Conservation (phyloP, 2,113 vertebrate species). For the Myrmophylax atrothorax region DNA sequence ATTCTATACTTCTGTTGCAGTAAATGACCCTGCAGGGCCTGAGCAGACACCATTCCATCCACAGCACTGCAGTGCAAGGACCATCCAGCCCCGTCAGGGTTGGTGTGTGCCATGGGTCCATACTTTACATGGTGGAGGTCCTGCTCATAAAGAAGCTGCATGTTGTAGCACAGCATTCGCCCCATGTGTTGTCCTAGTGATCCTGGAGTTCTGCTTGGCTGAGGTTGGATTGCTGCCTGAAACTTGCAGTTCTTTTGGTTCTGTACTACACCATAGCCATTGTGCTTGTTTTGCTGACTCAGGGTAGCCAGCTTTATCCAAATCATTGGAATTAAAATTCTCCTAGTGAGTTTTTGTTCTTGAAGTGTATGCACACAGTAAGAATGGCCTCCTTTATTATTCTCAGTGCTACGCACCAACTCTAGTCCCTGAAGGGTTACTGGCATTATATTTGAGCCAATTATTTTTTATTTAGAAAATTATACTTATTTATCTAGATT, state of each 20-base stretch:
- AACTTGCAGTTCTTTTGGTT: neutral
- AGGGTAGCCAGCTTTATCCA: neutral
- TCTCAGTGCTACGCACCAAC: neutral
- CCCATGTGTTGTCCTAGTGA: fast-evolving
- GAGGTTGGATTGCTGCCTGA: neutral
- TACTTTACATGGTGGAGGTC: fast-evolving
- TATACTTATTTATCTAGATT: neutral
- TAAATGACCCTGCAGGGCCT: neutral
- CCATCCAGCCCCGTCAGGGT: neutral
- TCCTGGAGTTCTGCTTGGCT: neutral
- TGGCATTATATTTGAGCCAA: neutral
- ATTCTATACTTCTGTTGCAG: neutral
- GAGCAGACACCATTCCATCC: neutral
- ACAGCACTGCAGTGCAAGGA: neutral
- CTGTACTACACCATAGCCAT: neutral
- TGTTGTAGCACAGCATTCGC: neutral
- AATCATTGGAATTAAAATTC: neutral
- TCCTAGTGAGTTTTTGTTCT: neutral
- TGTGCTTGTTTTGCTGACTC: neutral
- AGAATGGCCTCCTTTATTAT: neutral
- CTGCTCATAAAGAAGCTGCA: neutral
- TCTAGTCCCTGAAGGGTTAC: neutral
- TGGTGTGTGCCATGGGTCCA: fast-evolving
- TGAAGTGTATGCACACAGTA: neutral
- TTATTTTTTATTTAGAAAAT: constrained; percentile 32